Percentiles rank a stretch among this genome's conserved stretches.
phyloP scores from a whole-genome alignment of 2,113 vertebrate genomes.

The Tylochromis polylepis region DNA sequence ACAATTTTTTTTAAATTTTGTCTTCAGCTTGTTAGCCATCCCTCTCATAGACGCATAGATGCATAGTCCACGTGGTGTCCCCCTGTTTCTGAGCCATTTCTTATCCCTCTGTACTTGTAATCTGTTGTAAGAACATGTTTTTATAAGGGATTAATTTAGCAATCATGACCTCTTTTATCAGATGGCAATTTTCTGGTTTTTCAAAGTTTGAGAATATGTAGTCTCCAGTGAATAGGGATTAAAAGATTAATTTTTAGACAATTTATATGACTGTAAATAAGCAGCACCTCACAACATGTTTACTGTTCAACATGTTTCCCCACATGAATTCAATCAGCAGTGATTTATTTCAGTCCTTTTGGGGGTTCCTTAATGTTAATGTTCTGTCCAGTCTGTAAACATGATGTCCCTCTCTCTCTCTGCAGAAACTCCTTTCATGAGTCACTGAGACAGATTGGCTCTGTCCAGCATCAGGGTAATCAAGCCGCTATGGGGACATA shows the following conservation, averaged over 20 bases:
- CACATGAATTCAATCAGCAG: not conserved
- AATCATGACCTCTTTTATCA: conserved; percentile 68
- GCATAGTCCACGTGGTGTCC: not conserved
- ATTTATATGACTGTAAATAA: conserved; percentile 35
- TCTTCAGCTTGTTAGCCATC: not conserved
- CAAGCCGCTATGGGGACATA: conserved; percentile 72
- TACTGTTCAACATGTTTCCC: not conserved
- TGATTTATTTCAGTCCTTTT: not conserved
- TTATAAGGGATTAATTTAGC: conserved; percentile 75
- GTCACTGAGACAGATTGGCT: conserved; percentile 76
- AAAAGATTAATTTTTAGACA: conserved; percentile 54
- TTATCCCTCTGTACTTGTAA: conserved; percentile 54
- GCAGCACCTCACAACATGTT: conserved; percentile 25
- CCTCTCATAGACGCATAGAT: not conserved
- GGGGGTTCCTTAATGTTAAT: not conserved
- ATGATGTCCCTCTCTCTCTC: not conserved
- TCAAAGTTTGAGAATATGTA: conserved; percentile 54
- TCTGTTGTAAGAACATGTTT: conserved; percentile 68
- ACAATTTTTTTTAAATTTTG: not conserved
- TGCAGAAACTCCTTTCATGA: conserved; percentile 82
- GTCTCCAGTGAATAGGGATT: conserved; percentile 60
- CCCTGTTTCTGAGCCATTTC: conserved; percentile 37
- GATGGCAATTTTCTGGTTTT: conserved; percentile 63
- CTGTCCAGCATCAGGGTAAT: conserved; percentile 74
- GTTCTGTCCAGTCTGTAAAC: not conserved